Conservation (phyloP, 2,113 vertebrate species). For the Epinephelus lanceolatus region DNA sequence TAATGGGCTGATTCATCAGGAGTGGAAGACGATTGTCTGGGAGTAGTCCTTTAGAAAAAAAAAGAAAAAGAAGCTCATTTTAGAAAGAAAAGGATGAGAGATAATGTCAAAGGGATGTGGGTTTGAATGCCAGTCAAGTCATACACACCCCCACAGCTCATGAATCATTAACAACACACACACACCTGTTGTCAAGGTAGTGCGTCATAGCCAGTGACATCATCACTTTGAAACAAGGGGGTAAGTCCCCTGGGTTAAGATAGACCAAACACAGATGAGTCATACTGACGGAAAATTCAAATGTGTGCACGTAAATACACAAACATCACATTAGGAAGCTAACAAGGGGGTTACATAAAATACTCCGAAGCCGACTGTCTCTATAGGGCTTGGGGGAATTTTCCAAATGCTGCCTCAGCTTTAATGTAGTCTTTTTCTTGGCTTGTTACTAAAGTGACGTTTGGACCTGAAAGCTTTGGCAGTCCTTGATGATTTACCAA, state of each 20-base stretch:
- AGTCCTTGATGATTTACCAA: constrained; percentile 21
- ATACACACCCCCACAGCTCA: not conserved
- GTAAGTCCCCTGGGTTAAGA: constrained; percentile 46
- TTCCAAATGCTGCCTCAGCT: constrained; percentile 37
- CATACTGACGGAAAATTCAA: constrained; percentile 50
- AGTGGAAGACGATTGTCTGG: constrained; percentile 20
- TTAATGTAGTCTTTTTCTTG: constrained; percentile 30
- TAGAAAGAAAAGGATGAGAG: not conserved
- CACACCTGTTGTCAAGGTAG: constrained; percentile 65
- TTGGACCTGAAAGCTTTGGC: constrained; percentile 21
- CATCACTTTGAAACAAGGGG: constrained; percentile 30
- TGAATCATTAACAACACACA: constrained; percentile 60
- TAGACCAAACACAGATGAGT: constrained; percentile 58
- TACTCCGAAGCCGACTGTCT: constrained; percentile 4
- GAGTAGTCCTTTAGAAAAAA: not conserved
- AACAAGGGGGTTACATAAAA: constrained; percentile 36
- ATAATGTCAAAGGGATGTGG: constrained; percentile 29
- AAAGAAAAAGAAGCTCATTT: not conserved
- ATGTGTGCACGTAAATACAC: constrained; percentile 14
- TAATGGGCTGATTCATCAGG: constrained; percentile 67
- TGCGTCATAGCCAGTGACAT: constrained; percentile 57
- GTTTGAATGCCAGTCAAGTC: constrained; percentile 43
- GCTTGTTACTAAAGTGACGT: not conserved
- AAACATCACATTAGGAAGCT: constrained; percentile 8
- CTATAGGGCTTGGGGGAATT: not conserved